A percentile compares a stretch with the other conserved stretches of the same genome.
These are phyloP conservation scores for Acanthiza pusilla DNA, from an alignment of 2,797 vertebrate genomes.

Conservation along the genomic window DNA sequence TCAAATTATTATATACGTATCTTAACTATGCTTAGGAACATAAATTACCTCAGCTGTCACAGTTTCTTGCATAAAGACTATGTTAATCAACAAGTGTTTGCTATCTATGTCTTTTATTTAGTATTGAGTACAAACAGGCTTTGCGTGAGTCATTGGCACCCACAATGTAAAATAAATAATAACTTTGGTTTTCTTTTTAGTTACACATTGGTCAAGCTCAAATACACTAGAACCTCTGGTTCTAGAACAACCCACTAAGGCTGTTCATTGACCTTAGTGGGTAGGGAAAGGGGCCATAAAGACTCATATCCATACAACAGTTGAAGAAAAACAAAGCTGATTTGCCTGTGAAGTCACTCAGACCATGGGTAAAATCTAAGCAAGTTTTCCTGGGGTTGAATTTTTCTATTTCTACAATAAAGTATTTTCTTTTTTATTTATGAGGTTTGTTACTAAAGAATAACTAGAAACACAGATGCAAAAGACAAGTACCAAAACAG, in stretches of 20 bases:
- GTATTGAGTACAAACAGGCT: not conserved
- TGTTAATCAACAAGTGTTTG: not conserved
- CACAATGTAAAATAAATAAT: not conserved
- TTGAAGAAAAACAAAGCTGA: not conserved
- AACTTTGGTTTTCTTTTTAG: not conserved
- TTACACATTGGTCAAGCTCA: not conserved
- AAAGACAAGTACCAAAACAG: not conserved
- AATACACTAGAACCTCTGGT: not conserved
- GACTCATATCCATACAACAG: not conserved
- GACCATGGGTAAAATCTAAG: not conserved
- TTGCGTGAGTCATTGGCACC: not conserved
- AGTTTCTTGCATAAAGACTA: not conserved
- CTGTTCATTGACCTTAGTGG: not conserved
- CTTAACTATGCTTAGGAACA: not conserved
- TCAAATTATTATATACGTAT: not conserved
- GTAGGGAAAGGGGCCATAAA: not conserved
- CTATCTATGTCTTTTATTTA: not conserved
- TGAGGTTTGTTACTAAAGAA: not conserved
- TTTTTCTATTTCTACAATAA: not conserved
- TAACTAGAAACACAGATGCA: not conserved
- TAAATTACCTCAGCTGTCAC: not conserved
- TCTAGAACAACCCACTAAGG: too few relatives aligned
- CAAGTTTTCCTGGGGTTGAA: not conserved
- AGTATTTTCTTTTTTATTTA: not conserved
- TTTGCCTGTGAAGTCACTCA: not conserved